Percentiles rank a stretch among this genome's conserved stretches.
Evolutionary conservation across 2,888 invertebrate species (phyloP).

Genomic region (Chrysina gloriosa): DNA sequence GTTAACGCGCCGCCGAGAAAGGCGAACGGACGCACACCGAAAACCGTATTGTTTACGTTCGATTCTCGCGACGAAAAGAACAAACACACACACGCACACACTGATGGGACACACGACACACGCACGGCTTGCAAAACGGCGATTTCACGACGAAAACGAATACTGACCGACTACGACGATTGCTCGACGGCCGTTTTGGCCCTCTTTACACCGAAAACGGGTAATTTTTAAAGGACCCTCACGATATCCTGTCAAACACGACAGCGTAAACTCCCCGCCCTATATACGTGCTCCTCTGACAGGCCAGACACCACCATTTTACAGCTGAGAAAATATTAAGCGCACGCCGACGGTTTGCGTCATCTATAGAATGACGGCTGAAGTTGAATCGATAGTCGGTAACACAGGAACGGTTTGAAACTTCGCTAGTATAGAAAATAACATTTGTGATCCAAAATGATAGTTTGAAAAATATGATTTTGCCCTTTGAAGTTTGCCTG

Average conservation of each 20-base stretch:
- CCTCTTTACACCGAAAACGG: slow-evolving; percentile 42
- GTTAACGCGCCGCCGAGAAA: slow-evolving; percentile 39
- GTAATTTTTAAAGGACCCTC: slow-evolving; percentile 43
- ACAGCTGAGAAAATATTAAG: slow-evolving; percentile 53
- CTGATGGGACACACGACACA: slow-evolving; percentile 33
- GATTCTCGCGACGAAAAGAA: slow-evolving; percentile 56
- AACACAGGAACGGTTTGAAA: neutral
- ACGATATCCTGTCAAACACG: slow-evolving; percentile 29
- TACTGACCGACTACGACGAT: slow-evolving; percentile 1
- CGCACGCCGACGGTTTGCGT: slow-evolving; percentile 35
- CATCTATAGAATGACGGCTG: slow-evolving; percentile 29
- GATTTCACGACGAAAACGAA: slow-evolving; percentile 8
- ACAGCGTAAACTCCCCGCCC: slow-evolving; percentile 61
- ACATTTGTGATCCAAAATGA: neutral
- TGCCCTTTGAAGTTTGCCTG: neutral
- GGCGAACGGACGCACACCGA: slow-evolving; percentile 52
- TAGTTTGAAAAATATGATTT: neutral
- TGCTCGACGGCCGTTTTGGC: slow-evolving; percentile 13
- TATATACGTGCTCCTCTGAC: slow-evolving; percentile 64
- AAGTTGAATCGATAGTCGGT: neutral
- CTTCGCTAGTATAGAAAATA: neutral
- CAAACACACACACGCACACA: slow-evolving; percentile 48
- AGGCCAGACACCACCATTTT: slow-evolving; percentile 61
- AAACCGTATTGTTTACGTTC: slow-evolving; percentile 63
- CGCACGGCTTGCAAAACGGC: slow-evolving; percentile 6